Evolutionary conservation across 2,888 invertebrate genomes (phyloP), one percentile per base, ranked within the genome.

Genomic region (Dolichopus griseipennis): DNA sequence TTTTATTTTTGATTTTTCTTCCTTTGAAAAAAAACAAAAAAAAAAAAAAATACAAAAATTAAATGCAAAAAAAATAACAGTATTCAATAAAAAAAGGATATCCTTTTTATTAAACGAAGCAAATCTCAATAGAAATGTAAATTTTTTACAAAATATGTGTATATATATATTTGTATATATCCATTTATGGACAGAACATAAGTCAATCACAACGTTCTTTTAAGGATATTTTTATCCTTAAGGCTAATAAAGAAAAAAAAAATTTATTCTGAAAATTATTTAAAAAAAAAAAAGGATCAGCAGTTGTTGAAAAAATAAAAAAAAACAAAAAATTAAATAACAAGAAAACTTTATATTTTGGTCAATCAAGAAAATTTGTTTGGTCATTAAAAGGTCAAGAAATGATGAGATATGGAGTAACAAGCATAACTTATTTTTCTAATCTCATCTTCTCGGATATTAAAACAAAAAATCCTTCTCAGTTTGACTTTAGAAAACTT

Each of bases 151-250:
- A 52, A 52, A 52, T 52, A 52, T 18, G 18, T 52, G 2, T 6
- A 52, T 52, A 52, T 52, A 52, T 2, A 12, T 37, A 37, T 1
- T 7, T 37, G 1, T 37, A 18, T 15, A 18, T 15, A 3, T 52
- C 9, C 52, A 52, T 52, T 18, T 52, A 52, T 52, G 15, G 18
- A 52, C 4, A 52, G 15, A 52, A 18, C 52, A 52, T 18, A 52
- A 52, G 52, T 52, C 52, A 52, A 52, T 52, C 52, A 52, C 52
- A 52, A 52, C 18, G 52, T 52, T 52, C 52, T 52, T 52, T 52
- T 52, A 52, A 52, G 52, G 15, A 52, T 52, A 52, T 52, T 52
- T 52, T 52, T 18, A 37, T 9, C 52, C 52, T 52, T 52, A 52
- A 52, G 52, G 52, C 15, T 52, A 18, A 52, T 18, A 52, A 52